Percentiles rank a stretch among this genome's conserved stretches.
phyloP scores from a whole-genome alignment of 2,797 vertebrate species.

The Naso thynnoides region DNA sequence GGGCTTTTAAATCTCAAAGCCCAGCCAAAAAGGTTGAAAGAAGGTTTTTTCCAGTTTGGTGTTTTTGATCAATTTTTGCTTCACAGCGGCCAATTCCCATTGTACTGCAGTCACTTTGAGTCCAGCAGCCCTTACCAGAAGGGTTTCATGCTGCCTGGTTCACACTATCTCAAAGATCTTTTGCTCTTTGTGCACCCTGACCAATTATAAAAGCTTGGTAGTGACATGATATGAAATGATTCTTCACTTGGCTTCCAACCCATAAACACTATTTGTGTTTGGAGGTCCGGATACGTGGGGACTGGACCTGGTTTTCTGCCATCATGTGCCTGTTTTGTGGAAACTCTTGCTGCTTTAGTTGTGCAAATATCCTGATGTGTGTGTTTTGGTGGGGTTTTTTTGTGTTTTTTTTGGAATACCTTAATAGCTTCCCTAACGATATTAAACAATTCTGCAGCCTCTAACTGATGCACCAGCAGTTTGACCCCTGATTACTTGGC shows the following conservation, averaged over 20 bases:
- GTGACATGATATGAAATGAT: not conserved
- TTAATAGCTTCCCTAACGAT: not conserved
- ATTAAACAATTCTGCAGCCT: conserved; percentile 10
- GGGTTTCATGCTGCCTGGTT: not conserved
- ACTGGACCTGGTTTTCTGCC: not conserved
- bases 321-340: not conserved
- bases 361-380: conserved; percentile 9
- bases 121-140: not conserved
- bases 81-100: not conserved
- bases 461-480: conserved; percentile 25
- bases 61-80: not conserved
- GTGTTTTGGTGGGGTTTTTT: too few relatives aligned
- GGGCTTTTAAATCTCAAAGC: conserved; percentile 5
- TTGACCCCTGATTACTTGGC: conserved; percentile 50
- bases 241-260: not conserved
- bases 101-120: not conserved
- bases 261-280: not conserved
- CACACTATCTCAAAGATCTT: not conserved
- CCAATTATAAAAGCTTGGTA: not conserved
- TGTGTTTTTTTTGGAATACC: not conserved
- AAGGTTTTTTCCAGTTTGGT: not conserved
- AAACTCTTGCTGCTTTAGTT: not conserved
- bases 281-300: not conserved
- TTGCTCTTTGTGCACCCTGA: not conserved
- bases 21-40: conserved; percentile 3